These are phyloP conservation scores for Nestor notabilis DNA, from an alignment of 2,113 vertebrate species.

Conservation along the genomic window DNA sequence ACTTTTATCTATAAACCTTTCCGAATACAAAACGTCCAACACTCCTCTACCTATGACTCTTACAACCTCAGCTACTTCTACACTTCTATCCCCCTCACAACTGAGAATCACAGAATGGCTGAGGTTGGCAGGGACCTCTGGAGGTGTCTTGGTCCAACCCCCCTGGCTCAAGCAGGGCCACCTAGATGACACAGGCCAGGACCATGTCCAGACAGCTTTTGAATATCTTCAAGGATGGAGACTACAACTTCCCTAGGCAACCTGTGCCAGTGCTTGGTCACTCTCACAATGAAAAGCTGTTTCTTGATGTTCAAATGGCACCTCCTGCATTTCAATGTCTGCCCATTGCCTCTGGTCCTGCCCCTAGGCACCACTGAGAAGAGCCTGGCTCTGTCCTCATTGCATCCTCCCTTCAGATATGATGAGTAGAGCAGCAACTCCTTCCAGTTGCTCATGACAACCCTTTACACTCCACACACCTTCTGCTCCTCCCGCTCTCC, in stretches of 20 bases:
- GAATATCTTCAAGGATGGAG: neutral
- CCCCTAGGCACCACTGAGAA: neutral
- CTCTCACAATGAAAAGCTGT: neutral
- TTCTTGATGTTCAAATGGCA: neutral
- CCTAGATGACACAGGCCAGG: neutral
- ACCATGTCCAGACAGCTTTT: accelerated
- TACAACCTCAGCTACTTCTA: neutral
- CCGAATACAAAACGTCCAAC: neutral
- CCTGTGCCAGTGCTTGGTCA: neutral
- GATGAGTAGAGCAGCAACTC: neutral
- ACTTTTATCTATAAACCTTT: neutral
- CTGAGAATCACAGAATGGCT: neutral
- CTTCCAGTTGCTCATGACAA: neutral
- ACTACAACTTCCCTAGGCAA: neutral
- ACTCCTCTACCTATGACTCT: neutral
- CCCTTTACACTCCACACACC: neutral
- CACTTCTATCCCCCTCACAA: neutral
- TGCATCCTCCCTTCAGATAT: neutral
- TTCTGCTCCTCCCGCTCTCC: neutral
- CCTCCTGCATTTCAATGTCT: neutral
- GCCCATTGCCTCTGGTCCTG: neutral
- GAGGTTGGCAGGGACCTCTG: neutral
- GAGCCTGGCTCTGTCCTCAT: neutral
- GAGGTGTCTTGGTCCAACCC: neutral
- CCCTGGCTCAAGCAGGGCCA: neutral